Evolutionary conservation across 2,888 invertebrate species (phyloP).

Genomic region (Coenonympha glycerion): DNA sequence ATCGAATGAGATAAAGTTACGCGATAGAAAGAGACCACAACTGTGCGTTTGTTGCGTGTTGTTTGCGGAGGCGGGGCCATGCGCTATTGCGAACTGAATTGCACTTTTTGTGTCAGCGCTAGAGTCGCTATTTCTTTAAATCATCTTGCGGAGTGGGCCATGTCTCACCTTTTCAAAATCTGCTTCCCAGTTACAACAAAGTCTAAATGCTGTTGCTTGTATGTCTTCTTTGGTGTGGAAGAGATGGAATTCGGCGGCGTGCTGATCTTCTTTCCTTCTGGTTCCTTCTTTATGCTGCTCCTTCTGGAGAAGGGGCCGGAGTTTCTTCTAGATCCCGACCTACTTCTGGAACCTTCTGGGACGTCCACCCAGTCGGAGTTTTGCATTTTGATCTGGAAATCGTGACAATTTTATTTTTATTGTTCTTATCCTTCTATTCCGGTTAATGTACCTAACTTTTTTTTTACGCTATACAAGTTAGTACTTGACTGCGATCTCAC

Average conservation of each 20-base stretch:
- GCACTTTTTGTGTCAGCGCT: too few relatives aligned
- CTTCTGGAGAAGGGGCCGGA: conserved; percentile 49
- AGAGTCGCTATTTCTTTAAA: too few relatives aligned
- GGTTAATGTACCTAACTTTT: too few relatives aligned
- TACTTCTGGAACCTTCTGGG: conserved; percentile 37
- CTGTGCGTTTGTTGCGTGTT: too few relatives aligned
- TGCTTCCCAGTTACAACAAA: conserved; percentile 62
- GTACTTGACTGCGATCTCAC: too few relatives aligned
- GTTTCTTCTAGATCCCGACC: conserved; percentile 50
- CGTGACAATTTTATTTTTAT: background rate
- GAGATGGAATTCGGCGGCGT: conserved; percentile 36
- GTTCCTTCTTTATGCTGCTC: conserved; percentile 47
- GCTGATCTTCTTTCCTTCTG: conserved; percentile 31
- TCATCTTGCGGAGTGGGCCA: too few relatives aligned
- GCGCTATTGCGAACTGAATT: too few relatives aligned
- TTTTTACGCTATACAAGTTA: too few relatives aligned
- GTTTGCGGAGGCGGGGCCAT: too few relatives aligned
- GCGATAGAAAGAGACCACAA: too few relatives aligned
- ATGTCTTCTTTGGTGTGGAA: conserved; percentile 49
- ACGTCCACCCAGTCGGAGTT: conserved; percentile 37
- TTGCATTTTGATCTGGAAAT: conserved; percentile 23
- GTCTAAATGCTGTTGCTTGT: conserved; percentile 46
- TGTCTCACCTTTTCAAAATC: conserved; percentile 53
- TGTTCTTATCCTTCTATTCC: too few relatives aligned
- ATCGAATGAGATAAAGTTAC: too few relatives aligned